phyloP scores from a whole-genome alignment of 2,113 vertebrate species.

The Hucho hucho region DNA sequence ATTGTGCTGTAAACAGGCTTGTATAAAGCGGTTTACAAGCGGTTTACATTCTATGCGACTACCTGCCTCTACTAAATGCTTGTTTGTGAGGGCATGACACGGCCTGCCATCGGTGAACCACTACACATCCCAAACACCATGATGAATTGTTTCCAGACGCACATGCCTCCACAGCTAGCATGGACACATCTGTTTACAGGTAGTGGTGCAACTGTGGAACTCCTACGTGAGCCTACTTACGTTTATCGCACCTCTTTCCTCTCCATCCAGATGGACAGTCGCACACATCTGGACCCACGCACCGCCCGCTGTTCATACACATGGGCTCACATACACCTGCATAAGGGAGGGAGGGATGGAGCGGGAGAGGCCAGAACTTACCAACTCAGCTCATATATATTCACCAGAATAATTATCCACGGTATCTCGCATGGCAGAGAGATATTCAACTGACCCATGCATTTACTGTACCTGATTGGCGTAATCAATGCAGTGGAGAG shows the following conservation, averaged over 20 bases:
- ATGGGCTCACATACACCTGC: constrained; percentile 80
- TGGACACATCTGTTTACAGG: neutral
- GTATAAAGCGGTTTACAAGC: too few relatives aligned
- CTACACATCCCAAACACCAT: neutral
- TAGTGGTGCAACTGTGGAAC: neutral
- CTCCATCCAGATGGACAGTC: constrained; percentile 78
- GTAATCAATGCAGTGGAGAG: too few relatives aligned
- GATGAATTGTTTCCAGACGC: neutral
- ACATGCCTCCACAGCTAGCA: neutral
- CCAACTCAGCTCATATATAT: too few relatives aligned
- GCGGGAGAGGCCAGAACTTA: neutral
- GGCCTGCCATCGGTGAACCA: neutral
- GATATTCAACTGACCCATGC: neutral
- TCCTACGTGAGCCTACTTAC: constrained; percentile 53
- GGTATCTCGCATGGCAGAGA: neutral
- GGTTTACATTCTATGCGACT: neutral
- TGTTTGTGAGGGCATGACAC: neutral
- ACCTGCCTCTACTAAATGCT: neutral
- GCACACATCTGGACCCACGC: constrained; percentile 72
- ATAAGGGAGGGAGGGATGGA: neutral
- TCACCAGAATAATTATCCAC: neutral
- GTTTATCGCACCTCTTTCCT: constrained; percentile 69
- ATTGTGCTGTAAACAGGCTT: too few relatives aligned
- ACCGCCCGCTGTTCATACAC: constrained; percentile 79
- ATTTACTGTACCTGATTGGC: neutral